Conservation (phyloP, 2,888 invertebrate genomes). For the Chrysolina oricalcia region DNA sequence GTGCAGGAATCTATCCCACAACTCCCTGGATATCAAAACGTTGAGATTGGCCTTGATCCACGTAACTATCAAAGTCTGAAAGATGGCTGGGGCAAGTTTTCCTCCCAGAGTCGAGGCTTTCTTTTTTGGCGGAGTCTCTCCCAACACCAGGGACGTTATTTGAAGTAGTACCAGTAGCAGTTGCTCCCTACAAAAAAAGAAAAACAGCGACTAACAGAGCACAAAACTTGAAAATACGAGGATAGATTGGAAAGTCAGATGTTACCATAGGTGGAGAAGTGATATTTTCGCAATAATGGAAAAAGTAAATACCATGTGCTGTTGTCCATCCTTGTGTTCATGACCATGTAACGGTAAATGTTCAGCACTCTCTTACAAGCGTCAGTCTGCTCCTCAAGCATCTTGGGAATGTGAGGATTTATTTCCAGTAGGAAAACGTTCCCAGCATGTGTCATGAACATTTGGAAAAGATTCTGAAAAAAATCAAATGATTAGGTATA, state of each 20-base stretch:
- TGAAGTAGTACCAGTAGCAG: slow-evolving; percentile 89
- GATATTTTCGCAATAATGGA: too few relatives aligned
- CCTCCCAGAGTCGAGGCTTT: slow-evolving; percentile 86
- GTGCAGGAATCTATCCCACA: slow-evolving; percentile 95
- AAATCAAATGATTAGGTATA: slow-evolving; percentile 27
- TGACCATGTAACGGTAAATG: slow-evolving; percentile 96
- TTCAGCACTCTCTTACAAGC: slow-evolving; percentile 96
- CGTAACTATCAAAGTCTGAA: slow-evolving; percentile 96
- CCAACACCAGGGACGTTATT: slow-evolving; percentile 92
- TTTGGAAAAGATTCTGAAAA: slow-evolving; percentile 83
- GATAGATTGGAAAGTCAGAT: too few relatives aligned
- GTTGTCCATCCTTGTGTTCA: slow-evolving; percentile 95
- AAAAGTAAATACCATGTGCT: slow-evolving; percentile 94
- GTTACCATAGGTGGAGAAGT: too few relatives aligned
- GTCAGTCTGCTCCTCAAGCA: slow-evolving; percentile 94
- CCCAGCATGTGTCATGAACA: slow-evolving; percentile 96
- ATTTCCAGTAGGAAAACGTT: slow-evolving; percentile 91
- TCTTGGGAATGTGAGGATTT: slow-evolving; percentile 77
- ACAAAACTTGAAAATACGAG: too few relatives aligned
- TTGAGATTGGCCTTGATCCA: slow-evolving; percentile 98
- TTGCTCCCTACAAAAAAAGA: slow-evolving; percentile 82
- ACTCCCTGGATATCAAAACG: slow-evolving; percentile 88
- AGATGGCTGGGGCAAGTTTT: slow-evolving; percentile 88
- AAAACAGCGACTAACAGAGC: not conserved
- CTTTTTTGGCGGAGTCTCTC: slow-evolving; percentile 83